Evolutionary conservation across 2,113 vertebrate genomes (phyloP), one percentile per base, ranked within the genome.

Genomic region (Callithrix jacchus): DNA sequence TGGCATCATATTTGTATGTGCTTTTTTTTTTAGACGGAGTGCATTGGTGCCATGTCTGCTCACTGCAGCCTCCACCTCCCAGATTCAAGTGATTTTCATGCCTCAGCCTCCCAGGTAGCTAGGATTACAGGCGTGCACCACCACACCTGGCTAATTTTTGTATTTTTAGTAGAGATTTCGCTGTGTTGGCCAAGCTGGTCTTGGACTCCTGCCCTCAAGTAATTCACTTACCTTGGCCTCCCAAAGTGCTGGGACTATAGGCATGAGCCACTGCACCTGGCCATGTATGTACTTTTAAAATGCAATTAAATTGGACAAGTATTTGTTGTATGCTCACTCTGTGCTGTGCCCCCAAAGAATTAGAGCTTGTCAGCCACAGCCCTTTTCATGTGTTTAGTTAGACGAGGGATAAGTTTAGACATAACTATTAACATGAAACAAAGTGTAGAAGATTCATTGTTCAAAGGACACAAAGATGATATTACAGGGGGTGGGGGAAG

Each of bases 301-400:
- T 66, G 58, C 49, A 87, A 0, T 82, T 87, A 80, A 83, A 84
- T 74, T 40, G 66, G 54, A 84, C 40, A 84, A 0, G 47, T 81
- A 71, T 94, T 96, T 96, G n/a, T 92, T 71, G 2, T 64, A 23
- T 45, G 18, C 14, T 95, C 18, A 37, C 32, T 89, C 40, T 87
- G 32, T 93, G 30, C 52, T 87, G 20, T 74, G 20, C 85, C 54
- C 42, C 40, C 1, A n/a, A 56, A 81, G 49, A 87, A 81, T 79
- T 49, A 73, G 37, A 87, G 32, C 45, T 84, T n/a, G 9, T 49
- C 52, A 85, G 4, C 45, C 73, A 87, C 32, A 87, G 40, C 27
- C 17, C 14, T 23, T 87, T 77, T 32, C 23, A 2, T 95, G 0
- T 52, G 4, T 90, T 5, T 42, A 80, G 23, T 71, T 95, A 40